These are phyloP conservation scores for Galeopsomyia nigrocyanea DNA, from an alignment of 2,888 invertebrate species.

Conservation along the genomic window DNA sequence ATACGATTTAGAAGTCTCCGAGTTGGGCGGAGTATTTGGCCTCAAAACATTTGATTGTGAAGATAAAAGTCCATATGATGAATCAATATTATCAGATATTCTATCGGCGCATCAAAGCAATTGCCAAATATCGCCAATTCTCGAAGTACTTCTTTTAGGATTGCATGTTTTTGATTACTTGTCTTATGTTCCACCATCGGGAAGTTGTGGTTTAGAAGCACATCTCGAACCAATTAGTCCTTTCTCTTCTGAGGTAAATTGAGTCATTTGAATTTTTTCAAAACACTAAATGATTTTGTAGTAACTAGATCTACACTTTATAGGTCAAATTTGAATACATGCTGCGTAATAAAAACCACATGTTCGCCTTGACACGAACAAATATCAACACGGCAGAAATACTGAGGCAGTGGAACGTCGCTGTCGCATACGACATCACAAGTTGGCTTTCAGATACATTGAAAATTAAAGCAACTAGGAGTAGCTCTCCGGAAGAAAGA, in stretches of 20 bases:
- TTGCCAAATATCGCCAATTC: constrained; percentile 60
- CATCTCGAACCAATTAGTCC: constrained; percentile 59
- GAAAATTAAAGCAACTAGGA: constrained; percentile 62
- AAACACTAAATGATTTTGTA: constrained; percentile 2
- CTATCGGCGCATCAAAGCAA: constrained; percentile 63
- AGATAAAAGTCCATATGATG: constrained; percentile 50
- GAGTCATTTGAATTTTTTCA: constrained; percentile 14
- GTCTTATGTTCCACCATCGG: constrained; percentile 63
- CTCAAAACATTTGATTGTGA: constrained; percentile 63
- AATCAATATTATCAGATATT: constrained; percentile 58
- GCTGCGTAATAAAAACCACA: constrained; percentile 54
- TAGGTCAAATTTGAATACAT: constrained; percentile 59
- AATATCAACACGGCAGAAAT: constrained; percentile 55
- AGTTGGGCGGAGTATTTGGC: constrained; percentile 60
- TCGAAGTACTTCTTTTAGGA: constrained; percentile 59
- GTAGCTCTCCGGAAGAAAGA: constrained; percentile 55
- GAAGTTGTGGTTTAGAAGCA: constrained; percentile 62
- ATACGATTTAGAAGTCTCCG: constrained; percentile 57
- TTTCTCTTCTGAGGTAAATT: constrained; percentile 58
- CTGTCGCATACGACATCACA: constrained; percentile 57
- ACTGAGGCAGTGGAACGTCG: constrained; percentile 64
- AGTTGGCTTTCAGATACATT: constrained; percentile 60
- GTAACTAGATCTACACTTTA: constrained; percentile 11
- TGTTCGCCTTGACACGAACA: constrained; percentile 59
- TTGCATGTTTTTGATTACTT: constrained; percentile 64